phyloP scores from a whole-genome alignment of 1,140 invertebrate genomes.

The Drosophila oshimai region DNA sequence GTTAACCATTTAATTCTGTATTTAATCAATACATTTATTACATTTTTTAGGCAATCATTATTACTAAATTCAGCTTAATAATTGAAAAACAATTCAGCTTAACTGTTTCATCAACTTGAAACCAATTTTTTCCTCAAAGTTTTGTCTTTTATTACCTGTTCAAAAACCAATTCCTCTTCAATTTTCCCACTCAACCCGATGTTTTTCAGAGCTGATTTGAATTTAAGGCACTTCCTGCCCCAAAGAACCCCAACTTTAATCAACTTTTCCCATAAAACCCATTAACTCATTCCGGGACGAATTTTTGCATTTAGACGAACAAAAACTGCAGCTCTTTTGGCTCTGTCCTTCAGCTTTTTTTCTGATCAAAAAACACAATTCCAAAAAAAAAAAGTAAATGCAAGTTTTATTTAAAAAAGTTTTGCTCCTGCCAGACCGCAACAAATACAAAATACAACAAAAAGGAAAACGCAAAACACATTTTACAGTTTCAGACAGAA shows the following conservation, averaged over 20 bases:
- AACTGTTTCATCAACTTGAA: not conserved
- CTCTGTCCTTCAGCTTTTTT: constrained; percentile 1
- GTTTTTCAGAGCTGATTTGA: constrained; percentile 6
- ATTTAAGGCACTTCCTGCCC: constrained; percentile 11
- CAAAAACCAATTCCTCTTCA: constrained; percentile 7
- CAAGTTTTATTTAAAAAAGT: constrained; percentile 35
- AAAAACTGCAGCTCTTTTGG: constrained; percentile 1
- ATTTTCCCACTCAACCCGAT: not conserved
- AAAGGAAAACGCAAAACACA: constrained; percentile 23
- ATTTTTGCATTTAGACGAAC: constrained; percentile 1
- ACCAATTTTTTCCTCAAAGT: not conserved
- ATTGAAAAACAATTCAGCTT: not conserved
- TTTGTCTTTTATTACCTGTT: not conserved
- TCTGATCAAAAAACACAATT: constrained; percentile 16
- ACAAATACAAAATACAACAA: not conserved
- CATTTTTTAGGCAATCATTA: no score
- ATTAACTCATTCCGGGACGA: not conserved
- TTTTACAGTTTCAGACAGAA: constrained; percentile 23
- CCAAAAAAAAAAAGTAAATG: not conserved
- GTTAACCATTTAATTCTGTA: no score
- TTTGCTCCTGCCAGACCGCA: constrained; percentile 2
- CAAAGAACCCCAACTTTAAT: constrained; percentile 11
- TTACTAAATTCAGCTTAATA: no score
- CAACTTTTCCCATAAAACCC: not conserved
- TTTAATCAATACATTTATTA: no score